Evolutionary conservation across 35 echinoderm and acorn worm genomes (phyloP).

Genomic region (Lytechinus pictus): DNA sequence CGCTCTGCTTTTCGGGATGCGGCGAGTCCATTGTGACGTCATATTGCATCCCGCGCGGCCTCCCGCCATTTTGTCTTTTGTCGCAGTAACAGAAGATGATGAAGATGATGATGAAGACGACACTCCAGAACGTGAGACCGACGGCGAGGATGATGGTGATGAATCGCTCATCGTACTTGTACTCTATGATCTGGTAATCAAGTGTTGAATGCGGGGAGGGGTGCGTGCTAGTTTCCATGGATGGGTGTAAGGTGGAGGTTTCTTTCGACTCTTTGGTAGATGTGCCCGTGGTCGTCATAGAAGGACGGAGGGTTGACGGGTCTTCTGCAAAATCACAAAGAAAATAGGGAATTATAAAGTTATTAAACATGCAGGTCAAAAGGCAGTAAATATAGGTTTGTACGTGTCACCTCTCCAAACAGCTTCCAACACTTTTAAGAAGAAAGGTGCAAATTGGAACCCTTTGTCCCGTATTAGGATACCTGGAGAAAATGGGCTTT

Average conservation of each 20-base stretch:
- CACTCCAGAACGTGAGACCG: conserved; percentile 13
- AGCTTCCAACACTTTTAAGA: no score
- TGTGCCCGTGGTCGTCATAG: not conserved
- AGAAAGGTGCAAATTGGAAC: no score
- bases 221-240: not conserved
- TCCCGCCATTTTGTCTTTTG: conserved; percentile 16
- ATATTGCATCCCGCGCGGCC: not conserved
- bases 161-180: conserved; percentile 42
- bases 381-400: no score
- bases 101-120: conserved; percentile 32
- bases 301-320: not conserved
- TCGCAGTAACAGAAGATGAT: conserved; percentile 31
- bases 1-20: not conserved
- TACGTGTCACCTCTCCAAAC: no score
- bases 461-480: no score
- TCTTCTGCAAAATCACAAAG: not conserved
- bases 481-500: no score
- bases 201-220: not conserved
- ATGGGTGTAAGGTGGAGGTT: not conserved
- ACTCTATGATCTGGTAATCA: conserved; percentile 38
- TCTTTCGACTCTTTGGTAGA: not conserved
- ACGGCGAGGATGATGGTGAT: conserved; percentile 47
- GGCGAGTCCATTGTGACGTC: not conserved
- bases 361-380: not conserved
- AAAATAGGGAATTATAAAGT: not conserved